phyloP scores from a whole-genome alignment of 30 jellyfish, hydroid and myxozoan species.

The Aurelia aurita complex sp. Pacific region DNA sequence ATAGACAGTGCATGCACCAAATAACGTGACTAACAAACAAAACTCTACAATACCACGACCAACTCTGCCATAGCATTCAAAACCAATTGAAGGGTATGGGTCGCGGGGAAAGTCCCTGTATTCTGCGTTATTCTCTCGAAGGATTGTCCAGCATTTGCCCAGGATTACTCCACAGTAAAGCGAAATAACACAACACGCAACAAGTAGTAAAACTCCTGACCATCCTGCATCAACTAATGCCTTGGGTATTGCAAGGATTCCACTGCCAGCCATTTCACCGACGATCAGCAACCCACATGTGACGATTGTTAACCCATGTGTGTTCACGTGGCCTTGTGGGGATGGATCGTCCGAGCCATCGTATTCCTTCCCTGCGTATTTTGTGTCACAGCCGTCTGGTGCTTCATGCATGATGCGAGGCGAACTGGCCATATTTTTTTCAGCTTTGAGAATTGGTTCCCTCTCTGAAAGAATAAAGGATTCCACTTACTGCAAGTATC shows the following conservation, averaged over 20 bases:
- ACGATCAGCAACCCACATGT: slow-evolving; percentile 91
- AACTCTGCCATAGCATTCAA: slow-evolving; percentile 71
- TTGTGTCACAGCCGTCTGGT: no score
- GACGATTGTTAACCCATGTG: slow-evolving; percentile 76
- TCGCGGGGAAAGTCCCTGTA: slow-evolving; percentile 78
- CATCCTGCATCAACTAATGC: slow-evolving; percentile 92
- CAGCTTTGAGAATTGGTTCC: no score
- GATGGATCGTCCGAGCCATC: no score
- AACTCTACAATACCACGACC: slow-evolving; percentile 80
- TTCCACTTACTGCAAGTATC: no score
- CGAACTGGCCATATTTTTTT: no score
- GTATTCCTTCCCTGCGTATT: no score
- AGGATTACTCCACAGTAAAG: slow-evolving; percentile 80
- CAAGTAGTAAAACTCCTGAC: slow-evolving; percentile 82
- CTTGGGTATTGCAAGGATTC: slow-evolving; percentile 92
- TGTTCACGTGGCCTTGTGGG: background rate
- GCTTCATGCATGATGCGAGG: no score
- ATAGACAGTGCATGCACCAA: slow-evolving; percentile 88
- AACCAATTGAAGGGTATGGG: slow-evolving; percentile 93
- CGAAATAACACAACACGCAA: slow-evolving; percentile 65
- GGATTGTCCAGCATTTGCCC: slow-evolving; percentile 87
- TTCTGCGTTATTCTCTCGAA: slow-evolving; percentile 31
- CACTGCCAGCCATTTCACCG: slow-evolving; percentile 99
- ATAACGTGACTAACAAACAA: slow-evolving; percentile 75
- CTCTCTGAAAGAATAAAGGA: no score